Percentiles rank a stretch among this genome's conserved stretches.
These are phyloP conservation scores for Dunckerocampus dactyliophorus DNA, from an alignment of 2,113 vertebrate species.

Conservation along the genomic window DNA sequence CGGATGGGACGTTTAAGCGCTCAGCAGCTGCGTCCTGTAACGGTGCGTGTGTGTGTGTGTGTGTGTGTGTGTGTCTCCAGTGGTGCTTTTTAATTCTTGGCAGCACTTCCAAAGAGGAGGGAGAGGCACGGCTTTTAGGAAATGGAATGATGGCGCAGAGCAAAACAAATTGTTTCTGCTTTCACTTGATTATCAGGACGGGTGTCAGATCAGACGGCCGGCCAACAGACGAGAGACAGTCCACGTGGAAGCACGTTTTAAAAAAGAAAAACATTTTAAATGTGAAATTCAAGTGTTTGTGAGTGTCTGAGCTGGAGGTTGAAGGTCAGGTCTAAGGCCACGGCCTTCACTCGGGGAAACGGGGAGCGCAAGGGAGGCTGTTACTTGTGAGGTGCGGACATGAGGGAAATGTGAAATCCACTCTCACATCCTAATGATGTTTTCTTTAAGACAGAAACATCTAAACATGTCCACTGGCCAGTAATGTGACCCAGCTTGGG, in stretches of 20 bases:
- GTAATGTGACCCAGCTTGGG: constrained; percentile 67
- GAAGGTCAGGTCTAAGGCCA: constrained; percentile 68
- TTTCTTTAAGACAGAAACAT: constrained; percentile 69
- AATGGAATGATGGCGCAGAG: constrained; percentile 69
- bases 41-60: constrained; percentile 38
- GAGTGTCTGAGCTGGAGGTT: constrained; percentile 49
- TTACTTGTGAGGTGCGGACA: constrained; percentile 56
- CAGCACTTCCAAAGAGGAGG: constrained; percentile 67
- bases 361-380: constrained; percentile 17
- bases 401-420: constrained; percentile 66
- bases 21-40: constrained; percentile 74
- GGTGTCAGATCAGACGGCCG: constrained; percentile 69
- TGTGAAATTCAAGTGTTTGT: constrained; percentile 17
- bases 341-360: constrained; percentile 22
- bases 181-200: constrained; percentile 69
- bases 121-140: constrained; percentile 68
- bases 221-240: constrained; percentile 61
- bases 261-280: constrained; percentile 28
- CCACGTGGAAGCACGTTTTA: too few species aligned
- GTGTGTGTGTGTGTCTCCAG: constrained; percentile 41
- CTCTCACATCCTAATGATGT: constrained; percentile 68
- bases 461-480: constrained; percentile 69
- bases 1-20: constrained; percentile 25
- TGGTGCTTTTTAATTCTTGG: constrained; percentile 73
- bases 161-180: constrained; percentile 73